These are phyloP conservation scores for Hippocampus guttulatus DNA, from an alignment of 2,113 vertebrate genomes.

Conservation along the genomic window DNA sequence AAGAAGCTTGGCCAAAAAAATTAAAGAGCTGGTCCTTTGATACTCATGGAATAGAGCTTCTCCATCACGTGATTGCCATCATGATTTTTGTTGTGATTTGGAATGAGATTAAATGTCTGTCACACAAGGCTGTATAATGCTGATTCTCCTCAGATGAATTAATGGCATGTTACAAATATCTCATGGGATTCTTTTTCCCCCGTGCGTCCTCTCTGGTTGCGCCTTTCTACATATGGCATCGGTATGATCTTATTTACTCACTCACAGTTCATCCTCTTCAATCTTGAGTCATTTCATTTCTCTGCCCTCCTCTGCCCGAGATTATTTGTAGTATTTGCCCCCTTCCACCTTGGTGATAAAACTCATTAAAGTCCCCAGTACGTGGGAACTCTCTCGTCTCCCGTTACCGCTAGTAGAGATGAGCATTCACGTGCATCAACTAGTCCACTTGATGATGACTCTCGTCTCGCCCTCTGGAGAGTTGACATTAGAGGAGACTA, in stretches of 20 bases:
- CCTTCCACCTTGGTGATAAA: slow-evolving; percentile 48
- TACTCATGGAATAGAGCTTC: too few relatives aligned
- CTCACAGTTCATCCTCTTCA: slow-evolving; percentile 9
- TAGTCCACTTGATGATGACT: slow-evolving; percentile 56
- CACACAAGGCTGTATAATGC: slow-evolving; percentile 8
- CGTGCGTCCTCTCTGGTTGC: background rate
- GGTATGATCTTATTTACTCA: slow-evolving; percentile 34
- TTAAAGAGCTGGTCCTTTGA: background rate
- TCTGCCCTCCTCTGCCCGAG: slow-evolving; percentile 14
- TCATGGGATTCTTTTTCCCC: slow-evolving; percentile 22
- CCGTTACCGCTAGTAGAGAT: slow-evolving; percentile 58
- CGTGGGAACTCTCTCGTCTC: slow-evolving; percentile 37
- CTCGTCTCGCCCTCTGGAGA: slow-evolving; percentile 56
- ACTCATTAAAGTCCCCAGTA: slow-evolving; percentile 55
- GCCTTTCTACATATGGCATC: slow-evolving; percentile 16
- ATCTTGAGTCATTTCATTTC: background rate
- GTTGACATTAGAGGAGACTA: slow-evolving; percentile 65
- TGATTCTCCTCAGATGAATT: slow-evolving; percentile 17
- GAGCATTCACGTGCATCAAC: slow-evolving; percentile 67
- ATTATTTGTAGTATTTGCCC: slow-evolving; percentile 34
- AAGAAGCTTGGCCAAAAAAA: background rate
- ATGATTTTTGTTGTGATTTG: too few relatives aligned
- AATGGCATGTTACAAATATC: slow-evolving; percentile 33
- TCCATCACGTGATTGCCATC: too few relatives aligned
- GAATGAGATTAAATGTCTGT: background rate